A percentile compares a stretch with the other conserved stretches of the same genome.
Evolutionary conservation across 2,113 vertebrate species (phyloP).

Genomic region (Ardeotis arabs): DNA sequence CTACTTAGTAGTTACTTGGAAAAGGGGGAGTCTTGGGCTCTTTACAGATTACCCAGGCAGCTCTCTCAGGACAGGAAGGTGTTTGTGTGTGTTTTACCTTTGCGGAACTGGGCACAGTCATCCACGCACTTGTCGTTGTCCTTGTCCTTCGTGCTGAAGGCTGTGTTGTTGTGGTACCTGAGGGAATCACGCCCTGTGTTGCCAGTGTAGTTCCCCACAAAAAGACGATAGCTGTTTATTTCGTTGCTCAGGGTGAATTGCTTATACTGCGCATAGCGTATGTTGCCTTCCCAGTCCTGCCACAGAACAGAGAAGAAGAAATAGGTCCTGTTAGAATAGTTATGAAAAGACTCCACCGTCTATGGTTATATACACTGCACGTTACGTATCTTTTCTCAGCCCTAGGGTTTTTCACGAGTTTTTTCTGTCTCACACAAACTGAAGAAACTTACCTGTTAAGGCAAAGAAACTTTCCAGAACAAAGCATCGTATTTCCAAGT

Average conservation of each 20-base stretch:
- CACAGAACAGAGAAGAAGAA: neutral
- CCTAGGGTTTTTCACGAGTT: neutral
- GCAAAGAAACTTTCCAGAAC: neutral
- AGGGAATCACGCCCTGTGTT: slow-evolving; percentile 85
- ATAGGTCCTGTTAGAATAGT: rapidly evolving
- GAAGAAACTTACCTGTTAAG: neutral
- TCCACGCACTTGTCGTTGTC: slow-evolving; percentile 98
- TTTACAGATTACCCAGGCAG: rapidly evolving
- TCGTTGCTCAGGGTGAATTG: slow-evolving; percentile 88
- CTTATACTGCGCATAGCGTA: slow-evolving; percentile 85
- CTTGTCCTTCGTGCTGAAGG: slow-evolving; percentile 96
- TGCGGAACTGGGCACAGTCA: slow-evolving; percentile 88
- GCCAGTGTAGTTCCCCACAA: slow-evolving; percentile 89
- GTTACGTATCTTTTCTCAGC: neutral
- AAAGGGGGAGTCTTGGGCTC: neutral
- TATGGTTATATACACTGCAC: rapidly evolving
- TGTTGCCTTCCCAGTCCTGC: slow-evolving; percentile 92
- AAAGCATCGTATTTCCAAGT: neutral
- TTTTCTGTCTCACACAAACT: neutral
- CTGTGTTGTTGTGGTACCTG: slow-evolving; percentile 96
- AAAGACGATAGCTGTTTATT: slow-evolving; percentile 91
- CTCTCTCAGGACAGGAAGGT: rapidly evolving
- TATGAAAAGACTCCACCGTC: neutral
- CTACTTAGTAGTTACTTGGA: neutral
- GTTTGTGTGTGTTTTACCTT: slow-evolving; percentile 74